These are phyloP conservation scores for Actenoides hombroni DNA, from an alignment of 2,113 vertebrate species.

Conservation along the genomic window DNA sequence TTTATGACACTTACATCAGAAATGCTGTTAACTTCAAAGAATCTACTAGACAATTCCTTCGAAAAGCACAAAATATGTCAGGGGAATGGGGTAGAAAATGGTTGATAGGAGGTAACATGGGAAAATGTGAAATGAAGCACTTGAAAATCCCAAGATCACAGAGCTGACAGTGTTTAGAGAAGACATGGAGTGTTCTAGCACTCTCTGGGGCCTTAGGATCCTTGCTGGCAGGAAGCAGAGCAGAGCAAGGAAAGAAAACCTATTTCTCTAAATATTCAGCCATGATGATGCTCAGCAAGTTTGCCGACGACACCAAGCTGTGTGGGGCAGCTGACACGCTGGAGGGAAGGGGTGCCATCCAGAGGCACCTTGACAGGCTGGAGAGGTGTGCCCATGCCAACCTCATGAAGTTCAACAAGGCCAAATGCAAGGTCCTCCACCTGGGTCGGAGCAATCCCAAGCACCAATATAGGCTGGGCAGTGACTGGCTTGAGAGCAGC, in stretches of 20 bases:
- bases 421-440: too few relatives aligned
- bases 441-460: too few relatives aligned
- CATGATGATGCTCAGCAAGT: neutral
- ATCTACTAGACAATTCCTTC: neutral
- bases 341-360: too few relatives aligned
- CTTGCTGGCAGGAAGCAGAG: neutral
- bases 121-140: neutral
- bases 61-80: neutral
- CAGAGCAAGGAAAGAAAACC: neutral
- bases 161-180: neutral
- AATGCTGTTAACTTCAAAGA: neutral
- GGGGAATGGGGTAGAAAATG: neutral
- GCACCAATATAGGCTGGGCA: too few relatives aligned
- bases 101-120: neutral
- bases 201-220: neutral
- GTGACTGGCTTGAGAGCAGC: too few relatives aligned
- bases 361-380: too few relatives aligned
- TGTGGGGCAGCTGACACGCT: too few relatives aligned
- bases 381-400: too few relatives aligned
- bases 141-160: neutral
- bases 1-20: neutral
- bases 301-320: too few relatives aligned
- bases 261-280: neutral
- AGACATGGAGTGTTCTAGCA: neutral
- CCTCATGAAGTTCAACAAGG: too few relatives aligned